Evolutionary conservation across 2,888 invertebrate species (phyloP).

Genomic region (Metallyticus violacea): DNA sequence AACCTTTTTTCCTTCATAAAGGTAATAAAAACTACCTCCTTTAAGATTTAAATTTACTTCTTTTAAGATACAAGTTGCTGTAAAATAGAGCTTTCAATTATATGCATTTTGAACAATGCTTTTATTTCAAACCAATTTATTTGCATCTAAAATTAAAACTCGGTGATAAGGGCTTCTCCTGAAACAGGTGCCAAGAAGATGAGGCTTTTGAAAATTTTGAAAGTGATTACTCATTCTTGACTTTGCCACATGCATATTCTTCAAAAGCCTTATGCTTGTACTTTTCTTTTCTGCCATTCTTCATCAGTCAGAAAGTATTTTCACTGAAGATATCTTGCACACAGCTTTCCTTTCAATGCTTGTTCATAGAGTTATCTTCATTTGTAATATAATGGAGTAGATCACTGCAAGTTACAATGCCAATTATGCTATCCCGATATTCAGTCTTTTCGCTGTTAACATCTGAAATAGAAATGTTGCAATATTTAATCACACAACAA

Average conservation of each 20-base stretch:
- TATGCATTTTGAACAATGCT: too few relatives aligned
- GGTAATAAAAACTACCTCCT: too few relatives aligned
- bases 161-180: background rate
- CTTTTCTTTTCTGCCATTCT: background rate
- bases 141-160: background rate
- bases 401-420: slow-evolving; percentile 68
- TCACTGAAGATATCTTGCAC: background rate
- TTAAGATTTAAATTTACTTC: too few relatives aligned
- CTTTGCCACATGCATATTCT: too few relatives aligned
- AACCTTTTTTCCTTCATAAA: too few relatives aligned
- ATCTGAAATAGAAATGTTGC: slow-evolving; percentile 25
- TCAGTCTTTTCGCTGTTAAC: slow-evolving; percentile 36
- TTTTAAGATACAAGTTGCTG: too few relatives aligned
- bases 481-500: background rate
- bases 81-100: too few relatives aligned
- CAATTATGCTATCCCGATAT: slow-evolving; percentile 58
- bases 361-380: background rate
- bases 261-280: too few relatives aligned
- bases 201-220: background rate
- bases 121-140: too few relatives aligned
- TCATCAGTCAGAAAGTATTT: background rate
- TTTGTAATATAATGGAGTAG: slow-evolving; percentile 60
- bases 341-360: background rate
- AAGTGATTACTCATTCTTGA: too few relatives aligned
- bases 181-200: background rate